A percentile compares a stretch with the other conserved stretches of the same genome.
These are phyloP conservation scores for Argyra leucocephala DNA, from an alignment of 2,888 invertebrate genomes.

Conservation along the genomic window DNA sequence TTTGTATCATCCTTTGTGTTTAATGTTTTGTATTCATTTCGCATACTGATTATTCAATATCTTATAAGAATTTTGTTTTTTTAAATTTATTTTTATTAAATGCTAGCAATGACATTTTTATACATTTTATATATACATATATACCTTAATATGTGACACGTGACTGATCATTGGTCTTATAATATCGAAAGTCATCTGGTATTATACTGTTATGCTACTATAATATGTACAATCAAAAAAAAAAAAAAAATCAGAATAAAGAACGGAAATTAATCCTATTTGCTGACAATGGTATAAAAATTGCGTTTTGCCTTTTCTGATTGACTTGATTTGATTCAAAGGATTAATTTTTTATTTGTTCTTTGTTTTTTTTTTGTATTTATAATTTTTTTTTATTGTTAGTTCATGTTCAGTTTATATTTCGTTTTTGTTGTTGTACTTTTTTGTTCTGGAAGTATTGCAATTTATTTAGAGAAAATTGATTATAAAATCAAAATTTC, in stretches of 20 bases:
- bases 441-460: no score
- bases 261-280: slow-evolving; percentile 3
- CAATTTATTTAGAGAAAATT: no score
- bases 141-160: not conserved
- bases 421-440: not conserved
- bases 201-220: no score
- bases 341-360: not conserved
- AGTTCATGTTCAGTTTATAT: not conserved
- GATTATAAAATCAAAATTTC: no score
- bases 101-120: not conserved
- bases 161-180: not conserved
- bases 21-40: not conserved
- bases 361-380: not conserved
- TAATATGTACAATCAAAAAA: no score
- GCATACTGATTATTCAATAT: not conserved
- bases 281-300: not conserved
- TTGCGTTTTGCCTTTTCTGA: slow-evolving; percentile 6
- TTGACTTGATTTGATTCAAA: slow-evolving; percentile 1
- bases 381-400: not conserved
- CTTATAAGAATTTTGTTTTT: not conserved
- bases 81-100: not conserved
- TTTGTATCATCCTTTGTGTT: no score
- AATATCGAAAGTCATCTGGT: not conserved
- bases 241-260: not conserved
- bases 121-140: not conserved